Base-by-base conservation (phyloP, 1,140 invertebrate species). In the Notospermus geniculatus region DNA sequence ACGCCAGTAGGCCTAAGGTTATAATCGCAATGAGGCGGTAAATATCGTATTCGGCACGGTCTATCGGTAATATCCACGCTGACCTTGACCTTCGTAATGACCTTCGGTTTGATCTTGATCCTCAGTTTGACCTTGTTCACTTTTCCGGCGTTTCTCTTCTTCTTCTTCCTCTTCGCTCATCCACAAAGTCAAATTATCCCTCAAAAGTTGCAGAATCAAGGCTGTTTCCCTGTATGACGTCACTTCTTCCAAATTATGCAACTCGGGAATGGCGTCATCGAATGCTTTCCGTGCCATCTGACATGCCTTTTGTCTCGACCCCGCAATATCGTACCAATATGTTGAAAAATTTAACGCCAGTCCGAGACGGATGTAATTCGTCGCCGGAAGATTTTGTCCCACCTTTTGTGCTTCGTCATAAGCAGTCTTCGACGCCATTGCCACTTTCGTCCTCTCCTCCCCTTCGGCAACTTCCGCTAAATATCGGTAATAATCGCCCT, bases 311-410 rank as follows among this genome's bases (percentile, higher is more conserved):
- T 96, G 93, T 70, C 93, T 92, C 72, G 91, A 92, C 84, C 94
- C 95, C 79, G 97, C 86, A 82, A 96, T 95, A 86, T 97, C 93
- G 83, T 96, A 96, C 85, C 95, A 95, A 85, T 97, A 97, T 73
- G 92, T 89, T 70, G 91, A 93, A 85, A 93, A 93, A 84, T 93
- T 94, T 72, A 92, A 86, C 67, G 90, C 91, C 81, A 93, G 85
- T 71, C 91, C 91, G 83, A 92, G 86, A 74, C 83, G 75, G 56
- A 85, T 85, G 29, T 84, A 94, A 86, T 97, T 94, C 82, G 94
- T 97, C 72, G 95, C 93, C 70, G 93, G 92, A 83, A 97, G 87
- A 84, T 97, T 93, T 71, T 91, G 91, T 89, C 93, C 95, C 74
- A 93, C 93, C 78, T 95, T 93, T 83, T 95, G 93, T 80, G 91